A percentile compares a stretch with the other conserved stretches of the same genome.
These are phyloP conservation scores for Corythaixoides concolor DNA, from an alignment of 2,113 vertebrate genomes.

Conservation along the genomic window DNA sequence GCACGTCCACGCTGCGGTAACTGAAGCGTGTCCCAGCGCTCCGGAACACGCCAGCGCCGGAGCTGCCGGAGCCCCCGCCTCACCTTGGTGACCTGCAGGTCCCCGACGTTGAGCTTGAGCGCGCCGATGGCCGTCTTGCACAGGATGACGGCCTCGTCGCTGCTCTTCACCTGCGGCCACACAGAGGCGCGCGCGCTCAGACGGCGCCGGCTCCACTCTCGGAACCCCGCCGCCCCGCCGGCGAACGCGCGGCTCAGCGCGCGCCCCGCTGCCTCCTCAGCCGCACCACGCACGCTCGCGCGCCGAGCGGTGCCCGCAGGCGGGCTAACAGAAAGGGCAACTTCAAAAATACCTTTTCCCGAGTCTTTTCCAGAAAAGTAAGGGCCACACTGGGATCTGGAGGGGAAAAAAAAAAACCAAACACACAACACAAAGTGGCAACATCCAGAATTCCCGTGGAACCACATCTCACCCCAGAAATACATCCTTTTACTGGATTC, in stretches of 20 bases:
- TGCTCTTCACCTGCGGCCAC: constrained; percentile 88
- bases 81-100: constrained; percentile 96
- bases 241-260: too few relatives aligned
- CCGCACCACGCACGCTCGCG: fast-evolving
- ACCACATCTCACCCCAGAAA: not conserved
- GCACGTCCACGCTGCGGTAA: fast-evolving
- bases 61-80: not conserved
- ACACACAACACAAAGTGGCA: not conserved
- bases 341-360: constrained; percentile 84
- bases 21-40: not conserved
- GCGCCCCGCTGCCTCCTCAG: not conserved
- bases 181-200: not conserved
- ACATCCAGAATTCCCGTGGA: not conserved
- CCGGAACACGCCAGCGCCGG: fast-evolving
- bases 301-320: fast-evolving
- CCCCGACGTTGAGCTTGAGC: constrained; percentile 91
- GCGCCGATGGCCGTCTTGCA: constrained; percentile 95
- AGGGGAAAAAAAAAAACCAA: not conserved
- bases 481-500: fast-evolving
- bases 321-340: too few relatives aligned
- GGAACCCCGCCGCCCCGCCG: too few relatives aligned
- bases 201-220: too few relatives aligned
- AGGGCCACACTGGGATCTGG: constrained; percentile 92
- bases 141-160: constrained; percentile 91
- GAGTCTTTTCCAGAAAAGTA: constrained; percentile 94